Conservation (phyloP, 2,113 vertebrate species). For the Okapia johnstoni region DNA sequence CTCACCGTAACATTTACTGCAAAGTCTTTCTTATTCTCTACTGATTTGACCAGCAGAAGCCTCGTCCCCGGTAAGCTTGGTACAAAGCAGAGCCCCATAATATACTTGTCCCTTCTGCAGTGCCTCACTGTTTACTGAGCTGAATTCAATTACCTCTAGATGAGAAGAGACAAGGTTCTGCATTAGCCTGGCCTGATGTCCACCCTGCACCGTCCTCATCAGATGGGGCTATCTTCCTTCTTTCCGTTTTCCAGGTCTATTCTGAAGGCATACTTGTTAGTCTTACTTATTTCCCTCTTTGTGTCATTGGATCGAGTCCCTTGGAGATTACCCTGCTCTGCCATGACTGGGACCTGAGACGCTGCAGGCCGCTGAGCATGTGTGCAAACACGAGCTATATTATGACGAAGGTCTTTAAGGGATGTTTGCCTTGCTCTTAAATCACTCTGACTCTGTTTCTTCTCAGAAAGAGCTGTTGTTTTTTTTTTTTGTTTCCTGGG, state of each 20-base stretch:
- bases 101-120: neutral
- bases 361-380: neutral
- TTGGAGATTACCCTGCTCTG: constrained; percentile 20
- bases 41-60: neutral
- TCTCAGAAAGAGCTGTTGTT: neutral
- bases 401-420: constrained; percentile 4
- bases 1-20: neutral
- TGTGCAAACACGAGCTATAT: neutral
- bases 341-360: neutral
- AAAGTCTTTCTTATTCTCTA: neutral
- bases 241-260: neutral
- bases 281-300: neutral
- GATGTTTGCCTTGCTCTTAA: constrained; percentile 8
- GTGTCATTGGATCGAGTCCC: neutral
- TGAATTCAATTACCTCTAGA: constrained; percentile 17
- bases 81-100: neutral
- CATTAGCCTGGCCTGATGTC: neutral
- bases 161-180: neutral
- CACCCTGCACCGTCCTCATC: fast-evolving
- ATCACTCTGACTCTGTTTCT: constrained; percentile 18
- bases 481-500: neutral
- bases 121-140: neutral
- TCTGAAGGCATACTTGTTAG: neutral
- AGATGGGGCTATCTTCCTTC: neutral
- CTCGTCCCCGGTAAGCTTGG: neutral